Evolutionary conservation across 2,888 invertebrate species (phyloP), one percentile per base, ranked within the genome.

Genomic region (Entomobrya multifasciata): DNA sequence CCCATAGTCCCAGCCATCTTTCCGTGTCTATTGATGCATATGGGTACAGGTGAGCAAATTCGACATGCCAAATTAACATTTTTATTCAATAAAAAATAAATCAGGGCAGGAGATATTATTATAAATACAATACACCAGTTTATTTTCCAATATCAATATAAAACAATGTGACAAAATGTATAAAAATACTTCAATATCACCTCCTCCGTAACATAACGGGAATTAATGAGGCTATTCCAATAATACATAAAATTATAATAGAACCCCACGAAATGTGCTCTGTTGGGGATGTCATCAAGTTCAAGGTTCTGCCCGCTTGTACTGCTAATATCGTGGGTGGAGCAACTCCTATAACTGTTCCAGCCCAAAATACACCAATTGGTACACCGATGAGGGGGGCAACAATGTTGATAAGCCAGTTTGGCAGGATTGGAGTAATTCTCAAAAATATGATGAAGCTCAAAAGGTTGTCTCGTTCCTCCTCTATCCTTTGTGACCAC

Each of bases 321-420:
- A 99, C 98, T 11, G 98, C 98, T 36, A 99, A 95, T 92, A 99
- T 96, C 0, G 99, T 98, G 6, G 99, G 99, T 60, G 99, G 99
- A 0, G 97, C 98, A 11, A 98, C 98, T 89, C 98, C 97, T 89
- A 99, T 94, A 93, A 99, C 98, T 87, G 99, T 99, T 89, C 99
- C 99, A 86, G 98, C 92, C 89, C 97, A 97, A 93, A 99, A 99
- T 87, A 97, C 97, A 89, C 95, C 92, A 88, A 99, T 93, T 0
- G 99, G 98, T 49, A 99, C 99, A 91, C 98, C 98, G 91, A 99
- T 96, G 49, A 99, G 96, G 52, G 99, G 99, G 88, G 99, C 97
- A 0, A 97, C 95, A 92, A 99, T 94, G 93, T 99, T 99, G 90
- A 99, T 98, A 93, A 99, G 98, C 99, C 99, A 99, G 93, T 99